Evolutionary conservation across 1,140 invertebrate species (phyloP).

Genomic region (Gryllus bimaculatus): DNA sequence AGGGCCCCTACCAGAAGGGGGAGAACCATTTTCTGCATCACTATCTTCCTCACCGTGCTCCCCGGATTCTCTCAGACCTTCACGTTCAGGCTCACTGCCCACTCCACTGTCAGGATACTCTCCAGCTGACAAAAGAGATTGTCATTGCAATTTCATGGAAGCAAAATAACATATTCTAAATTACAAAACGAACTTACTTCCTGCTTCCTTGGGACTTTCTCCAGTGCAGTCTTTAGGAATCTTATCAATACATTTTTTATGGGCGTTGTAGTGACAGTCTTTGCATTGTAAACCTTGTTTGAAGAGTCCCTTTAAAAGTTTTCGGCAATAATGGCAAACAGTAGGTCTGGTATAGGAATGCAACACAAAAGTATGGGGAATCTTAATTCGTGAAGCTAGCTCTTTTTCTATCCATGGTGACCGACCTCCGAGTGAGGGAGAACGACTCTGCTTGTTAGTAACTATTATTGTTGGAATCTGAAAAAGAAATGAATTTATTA

Average conservation of each 20-base stretch:
- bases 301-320: slow-evolving; percentile 88
- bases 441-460: slow-evolving; percentile 43
- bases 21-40: slow-evolving; percentile 35
- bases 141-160: not conserved
- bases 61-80: slow-evolving; percentile 26
- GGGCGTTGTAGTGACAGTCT: slow-evolving; percentile 97
- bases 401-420: slow-evolving; percentile 53
- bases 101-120: slow-evolving; percentile 57
- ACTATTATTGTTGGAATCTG: slow-evolving; percentile 6
- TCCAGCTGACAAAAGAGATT: slow-evolving; percentile 24
- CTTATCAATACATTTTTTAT: slow-evolving; percentile 91
- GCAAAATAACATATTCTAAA: not conserved
- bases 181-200: not conserved
- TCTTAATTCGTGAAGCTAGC: slow-evolving; percentile 61
- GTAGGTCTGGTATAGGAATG: slow-evolving; percentile 94
- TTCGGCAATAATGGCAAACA: slow-evolving; percentile 91
- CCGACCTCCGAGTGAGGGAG: slow-evolving; percentile 66
- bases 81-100: slow-evolving; percentile 51
- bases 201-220: slow-evolving; percentile 40
- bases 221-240: slow-evolving; percentile 94
- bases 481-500: not conserved
- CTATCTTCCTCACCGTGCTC: slow-evolving; percentile 59
- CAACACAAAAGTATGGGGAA: slow-evolving; percentile 83
- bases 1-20: slow-evolving; percentile 8
- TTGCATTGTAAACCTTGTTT: slow-evolving; percentile 96